A percentile compares a stretch with the other conserved stretches of the same genome.
phyloP scores from a whole-genome alignment of 2,888 invertebrate species.

The Agrilus biguttatus region DNA sequence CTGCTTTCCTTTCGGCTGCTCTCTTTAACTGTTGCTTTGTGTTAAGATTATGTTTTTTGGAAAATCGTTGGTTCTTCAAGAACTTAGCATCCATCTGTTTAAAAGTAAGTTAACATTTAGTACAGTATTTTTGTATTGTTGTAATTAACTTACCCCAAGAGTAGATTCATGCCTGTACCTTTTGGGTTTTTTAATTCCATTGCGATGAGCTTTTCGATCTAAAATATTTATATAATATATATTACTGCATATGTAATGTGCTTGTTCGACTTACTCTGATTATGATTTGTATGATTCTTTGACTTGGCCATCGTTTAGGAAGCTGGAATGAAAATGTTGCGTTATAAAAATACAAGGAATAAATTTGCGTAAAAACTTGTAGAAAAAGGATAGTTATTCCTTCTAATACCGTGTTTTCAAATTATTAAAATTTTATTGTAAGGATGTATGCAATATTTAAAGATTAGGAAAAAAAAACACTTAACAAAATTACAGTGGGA shows the following conservation, averaged over 20 bases:
- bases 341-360: too few relatives aligned
- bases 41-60: slow-evolving; percentile 84
- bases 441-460: too few relatives aligned
- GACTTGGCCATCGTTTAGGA: slow-evolving; percentile 81
- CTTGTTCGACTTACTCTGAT: slow-evolving; percentile 67
- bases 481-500: too few relatives aligned
- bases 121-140: not conserved
- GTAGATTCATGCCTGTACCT: slow-evolving; percentile 83
- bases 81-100: slow-evolving; percentile 91
- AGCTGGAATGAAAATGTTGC: too few relatives aligned
- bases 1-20: slow-evolving; percentile 53
- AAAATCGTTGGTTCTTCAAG: slow-evolving; percentile 86
- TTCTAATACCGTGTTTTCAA: too few relatives aligned
- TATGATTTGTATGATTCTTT: slow-evolving; percentile 99
- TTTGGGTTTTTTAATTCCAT: slow-evolving; percentile 91
- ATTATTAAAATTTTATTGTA: too few relatives aligned
- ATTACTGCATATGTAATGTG: slow-evolving; percentile 3
- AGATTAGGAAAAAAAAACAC: too few relatives aligned
- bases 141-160: slow-evolving; percentile 67
- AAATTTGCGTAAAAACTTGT: too few relatives aligned
- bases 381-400: too few relatives aligned
- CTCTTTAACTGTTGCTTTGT: slow-evolving; percentile 59
- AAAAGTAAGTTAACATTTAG: slow-evolving; percentile 15
- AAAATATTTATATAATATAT: slow-evolving; percentile 12
- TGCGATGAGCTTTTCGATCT: slow-evolving; percentile 94